Percentiles rank a stretch among this genome's conserved stretches.
phyloP scores from a whole-genome alignment of 2,797 vertebrate genomes.

The Cirrhinus mrigala region DNA sequence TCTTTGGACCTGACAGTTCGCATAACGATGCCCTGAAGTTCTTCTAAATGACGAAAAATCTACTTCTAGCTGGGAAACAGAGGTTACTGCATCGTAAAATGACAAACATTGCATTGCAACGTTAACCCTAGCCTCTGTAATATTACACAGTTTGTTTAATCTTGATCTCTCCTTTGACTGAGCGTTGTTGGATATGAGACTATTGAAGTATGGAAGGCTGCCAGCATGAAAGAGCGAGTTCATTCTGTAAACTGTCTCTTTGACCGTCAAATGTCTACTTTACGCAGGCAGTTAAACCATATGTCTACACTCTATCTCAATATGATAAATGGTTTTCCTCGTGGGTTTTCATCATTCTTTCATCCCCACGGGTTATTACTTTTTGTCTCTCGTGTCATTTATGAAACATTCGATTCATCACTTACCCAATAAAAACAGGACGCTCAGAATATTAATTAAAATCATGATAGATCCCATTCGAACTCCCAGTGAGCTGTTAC shows the following conservation, averaged over 20 bases:
- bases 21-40: not conserved
- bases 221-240: not conserved
- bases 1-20: not conserved
- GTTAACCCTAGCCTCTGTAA: not conserved
- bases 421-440: constrained; percentile 65
- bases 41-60: not conserved
- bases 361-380: not conserved
- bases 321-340: not conserved
- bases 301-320: not conserved
- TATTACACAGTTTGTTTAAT: not conserved
- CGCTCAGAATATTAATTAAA: constrained; percentile 60
- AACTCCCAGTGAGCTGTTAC: not conserved
- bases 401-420: constrained; percentile 19
- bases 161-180: not conserved
- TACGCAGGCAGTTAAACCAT: not conserved
- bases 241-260: not conserved
- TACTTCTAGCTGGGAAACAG: not conserved
- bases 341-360: not conserved
- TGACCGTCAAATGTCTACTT: not conserved
- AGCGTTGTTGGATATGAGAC: not conserved
- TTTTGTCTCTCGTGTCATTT: not conserved
- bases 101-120: not conserved
- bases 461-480: constrained; percentile 65
- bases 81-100: not conserved
- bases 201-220: not conserved